Percentiles rank a stretch among this genome's conserved stretches.
phyloP scores from a whole-genome alignment of 2,113 vertebrate genomes.

The Nesogale talazaci region DNA sequence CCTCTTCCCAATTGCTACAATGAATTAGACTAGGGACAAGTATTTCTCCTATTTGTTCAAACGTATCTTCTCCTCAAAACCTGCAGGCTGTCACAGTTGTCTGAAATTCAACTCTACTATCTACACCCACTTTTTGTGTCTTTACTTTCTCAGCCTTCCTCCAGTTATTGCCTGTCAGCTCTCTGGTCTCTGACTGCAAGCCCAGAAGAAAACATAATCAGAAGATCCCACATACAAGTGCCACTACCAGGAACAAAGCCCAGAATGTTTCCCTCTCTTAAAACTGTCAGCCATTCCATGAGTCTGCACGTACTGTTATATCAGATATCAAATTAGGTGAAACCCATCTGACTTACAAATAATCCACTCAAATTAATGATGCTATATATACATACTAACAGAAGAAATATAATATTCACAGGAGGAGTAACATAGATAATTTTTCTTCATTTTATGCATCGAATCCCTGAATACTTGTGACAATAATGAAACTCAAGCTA shows the following conservation, averaged over 20 bases:
- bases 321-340: constrained; percentile 31
- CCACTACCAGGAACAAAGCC: constrained; percentile 34
- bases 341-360: constrained; percentile 27
- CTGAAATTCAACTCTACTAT: background rate
- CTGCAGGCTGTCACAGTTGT: background rate
- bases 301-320: background rate
- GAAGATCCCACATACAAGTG: background rate
- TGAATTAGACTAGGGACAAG: background rate
- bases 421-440: constrained; percentile 22
- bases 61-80: background rate
- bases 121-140: background rate
- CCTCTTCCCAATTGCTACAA: background rate
- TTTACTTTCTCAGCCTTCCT: constrained; percentile 15
- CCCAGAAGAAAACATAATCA: background rate
- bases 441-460: constrained; percentile 32
- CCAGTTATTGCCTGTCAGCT: background rate
- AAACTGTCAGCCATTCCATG: constrained; percentile 25
- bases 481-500: constrained; percentile 51
- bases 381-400: background rate
- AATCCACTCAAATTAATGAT: constrained; percentile 25
- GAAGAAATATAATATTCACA: constrained; percentile 33
- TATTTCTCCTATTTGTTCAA: background rate
- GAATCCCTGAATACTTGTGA: constrained; percentile 25
- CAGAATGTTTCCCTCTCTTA: constrained; percentile 44
- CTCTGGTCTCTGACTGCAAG: background rate